These are phyloP conservation scores for Temnothorax rugatulus DNA, from an alignment of 2,888 invertebrate species.

Conservation along the genomic window DNA sequence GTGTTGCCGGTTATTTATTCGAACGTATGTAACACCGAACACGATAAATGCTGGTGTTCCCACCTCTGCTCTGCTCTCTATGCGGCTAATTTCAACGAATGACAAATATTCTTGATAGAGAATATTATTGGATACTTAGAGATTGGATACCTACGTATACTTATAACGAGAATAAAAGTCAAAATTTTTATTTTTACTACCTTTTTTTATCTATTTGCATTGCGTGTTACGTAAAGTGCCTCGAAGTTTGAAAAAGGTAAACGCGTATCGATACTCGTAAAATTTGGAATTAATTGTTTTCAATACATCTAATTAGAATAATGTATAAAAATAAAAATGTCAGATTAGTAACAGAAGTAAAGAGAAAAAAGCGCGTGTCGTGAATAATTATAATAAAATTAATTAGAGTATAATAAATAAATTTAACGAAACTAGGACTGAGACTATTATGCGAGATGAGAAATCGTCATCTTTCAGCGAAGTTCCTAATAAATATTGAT, in stretches of 20 bases:
- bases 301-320: neutral
- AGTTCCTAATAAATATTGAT: neutral
- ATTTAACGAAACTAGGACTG: neutral
- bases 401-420: neutral
- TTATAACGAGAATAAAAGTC: neutral
- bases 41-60: neutral
- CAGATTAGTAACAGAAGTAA: neutral
- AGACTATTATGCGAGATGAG: too few relatives aligned
- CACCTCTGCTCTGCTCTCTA: neutral
- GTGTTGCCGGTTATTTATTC: slow-evolving; percentile 20
- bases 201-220: neutral
- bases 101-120: neutral
- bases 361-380: neutral
- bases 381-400: neutral
- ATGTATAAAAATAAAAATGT: neutral
- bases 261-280: neutral
- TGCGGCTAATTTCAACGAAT: neutral
- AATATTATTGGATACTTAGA: neutral
- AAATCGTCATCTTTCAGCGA: neutral
- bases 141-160: neutral
- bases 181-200: neutral
- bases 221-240: neutral
- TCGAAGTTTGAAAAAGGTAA: neutral
- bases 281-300: neutral
- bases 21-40: neutral